Base-by-base conservation (phyloP, 2,113 vertebrate genomes). In the Colossoma macropomum region DNA sequence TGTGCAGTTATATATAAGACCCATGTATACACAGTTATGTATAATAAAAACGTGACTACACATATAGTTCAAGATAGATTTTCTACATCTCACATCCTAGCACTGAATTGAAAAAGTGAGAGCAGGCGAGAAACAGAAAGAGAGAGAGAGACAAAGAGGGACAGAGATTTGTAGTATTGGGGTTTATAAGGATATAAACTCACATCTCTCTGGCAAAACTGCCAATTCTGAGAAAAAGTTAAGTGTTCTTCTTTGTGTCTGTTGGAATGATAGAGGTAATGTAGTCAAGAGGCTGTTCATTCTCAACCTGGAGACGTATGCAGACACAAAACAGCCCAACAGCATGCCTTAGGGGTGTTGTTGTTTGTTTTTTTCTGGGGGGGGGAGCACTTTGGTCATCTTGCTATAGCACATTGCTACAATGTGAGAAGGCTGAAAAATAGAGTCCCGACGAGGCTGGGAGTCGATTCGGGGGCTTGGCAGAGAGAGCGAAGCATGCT, bases 401-500 rank as follows among this genome's bases (percentile, higher is more conserved):
- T 52, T n/a, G 28, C 63, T 28, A 69, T 15, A 38, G 77, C 52
- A 79, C 50, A 79, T 79, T 27, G 65, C 17, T 45, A 45, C 32
- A n/a, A 21, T 62, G 32, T 11, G 59, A 38, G 34, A 41, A 23
- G 21, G 23, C 59, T n/a, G 38, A 73, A 52, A 66, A 63, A 50
- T 38, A 60, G 54, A 56, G 56, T 65, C 41, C 56, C 25, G 45
- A 45, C 11, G 23, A 50, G 50, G 71, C 60, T 25, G 45, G 25
- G 17, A 15, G 30, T 84, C 52, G 52, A 84, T 59, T 79, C 15
- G 38, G 72, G 59, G 28, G 15, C 54, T 21, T 63, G 72, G n/a
- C 10, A 32, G 45, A 75, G 34, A 70, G 65, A 50, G 50, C n/a
- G 30, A 59, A 0, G 13, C 59, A 66, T 59, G 13, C 38, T 12